These are phyloP conservation scores for Diaphora mendica DNA, from an alignment of 2,888 invertebrate species.

Conservation along the genomic window DNA sequence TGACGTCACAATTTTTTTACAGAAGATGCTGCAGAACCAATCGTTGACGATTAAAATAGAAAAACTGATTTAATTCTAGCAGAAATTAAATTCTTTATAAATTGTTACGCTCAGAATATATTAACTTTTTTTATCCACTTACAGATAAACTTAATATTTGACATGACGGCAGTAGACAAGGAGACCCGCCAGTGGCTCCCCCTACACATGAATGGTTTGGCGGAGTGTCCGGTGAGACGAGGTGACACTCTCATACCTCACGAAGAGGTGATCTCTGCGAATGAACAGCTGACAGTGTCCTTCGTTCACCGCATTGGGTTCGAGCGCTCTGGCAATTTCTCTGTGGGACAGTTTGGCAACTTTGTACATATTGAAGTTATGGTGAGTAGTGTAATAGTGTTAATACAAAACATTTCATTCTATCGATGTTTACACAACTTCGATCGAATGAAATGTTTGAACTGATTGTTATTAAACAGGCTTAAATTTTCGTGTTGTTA, in stretches of 20 bases:
- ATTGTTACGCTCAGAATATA: background rate
- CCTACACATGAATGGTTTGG: conserved; percentile 90
- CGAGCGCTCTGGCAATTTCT: conserved; percentile 86
- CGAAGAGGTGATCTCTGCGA: conserved; percentile 91
- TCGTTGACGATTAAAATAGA: background rate
- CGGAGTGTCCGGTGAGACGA: conserved; percentile 91
- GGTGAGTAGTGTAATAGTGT: conserved; percentile 72
- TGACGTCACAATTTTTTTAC: background rate
- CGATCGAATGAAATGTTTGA: no score
- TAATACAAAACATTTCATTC: background rate
- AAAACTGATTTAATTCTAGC: background rate
- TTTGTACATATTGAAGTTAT: conserved; percentile 89
- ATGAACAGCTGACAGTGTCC: conserved; percentile 91
- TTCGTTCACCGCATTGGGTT: conserved; percentile 89
- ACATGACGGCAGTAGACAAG: conserved; percentile 87
- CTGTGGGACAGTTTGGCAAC: conserved; percentile 91
- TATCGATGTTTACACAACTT: no score
- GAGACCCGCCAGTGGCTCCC: conserved; percentile 90
- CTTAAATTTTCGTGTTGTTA: no score
- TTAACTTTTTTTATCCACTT: background rate
- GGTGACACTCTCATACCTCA: conserved; percentile 86
- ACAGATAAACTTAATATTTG: conserved; percentile 91
- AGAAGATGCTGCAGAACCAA: background rate
- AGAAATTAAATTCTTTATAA: background rate
- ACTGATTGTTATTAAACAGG: no score